phyloP scores from a whole-genome alignment of 2,113 vertebrate species.

The Gymnobelideus leadbeateri region DNA sequence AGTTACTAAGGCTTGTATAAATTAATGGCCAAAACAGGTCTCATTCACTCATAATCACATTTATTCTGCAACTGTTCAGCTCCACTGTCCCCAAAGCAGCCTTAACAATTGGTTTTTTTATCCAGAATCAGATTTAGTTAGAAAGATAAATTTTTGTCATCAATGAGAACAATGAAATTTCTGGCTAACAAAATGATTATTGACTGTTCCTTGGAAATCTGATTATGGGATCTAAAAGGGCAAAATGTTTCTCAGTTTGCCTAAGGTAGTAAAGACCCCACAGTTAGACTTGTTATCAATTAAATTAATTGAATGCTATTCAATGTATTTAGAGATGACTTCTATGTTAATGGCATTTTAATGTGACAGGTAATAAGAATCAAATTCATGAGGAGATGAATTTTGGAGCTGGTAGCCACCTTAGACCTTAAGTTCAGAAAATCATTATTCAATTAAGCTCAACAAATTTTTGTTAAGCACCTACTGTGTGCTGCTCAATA shows the following conservation, averaged over 20 bases:
- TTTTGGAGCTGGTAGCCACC: neutral
- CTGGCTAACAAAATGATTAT: constrained; percentile 59
- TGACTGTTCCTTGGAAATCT: constrained; percentile 71
- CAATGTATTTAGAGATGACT: constrained; percentile 71
- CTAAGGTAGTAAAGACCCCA: constrained; percentile 69
- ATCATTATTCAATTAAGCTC: neutral
- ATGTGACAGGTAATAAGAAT: constrained; percentile 62
- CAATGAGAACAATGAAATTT: constrained; percentile 57
- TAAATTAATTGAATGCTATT: constrained; percentile 72
- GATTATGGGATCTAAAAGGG: constrained; percentile 73
- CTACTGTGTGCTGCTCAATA: neutral
- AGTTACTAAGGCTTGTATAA: constrained; percentile 67
- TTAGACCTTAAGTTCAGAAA: constrained; percentile 20
- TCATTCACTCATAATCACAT: constrained; percentile 70
- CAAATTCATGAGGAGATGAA: constrained; percentile 53
- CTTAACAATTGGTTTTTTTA: constrained; percentile 69
- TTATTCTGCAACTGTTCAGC: constrained; percentile 58
- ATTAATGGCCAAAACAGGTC: constrained; percentile 59
- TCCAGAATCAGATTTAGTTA: constrained; percentile 62
- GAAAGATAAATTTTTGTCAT: constrained; percentile 64
- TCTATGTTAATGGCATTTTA: constrained; percentile 67
- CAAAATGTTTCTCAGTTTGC: constrained; percentile 74
- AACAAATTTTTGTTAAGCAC: neutral
- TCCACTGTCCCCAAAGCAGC: constrained; percentile 62
- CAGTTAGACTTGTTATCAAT: constrained; percentile 70